Base-by-base conservation (phyloP, 2,797 vertebrate genomes). In the Catharus ustulatus region DNA sequence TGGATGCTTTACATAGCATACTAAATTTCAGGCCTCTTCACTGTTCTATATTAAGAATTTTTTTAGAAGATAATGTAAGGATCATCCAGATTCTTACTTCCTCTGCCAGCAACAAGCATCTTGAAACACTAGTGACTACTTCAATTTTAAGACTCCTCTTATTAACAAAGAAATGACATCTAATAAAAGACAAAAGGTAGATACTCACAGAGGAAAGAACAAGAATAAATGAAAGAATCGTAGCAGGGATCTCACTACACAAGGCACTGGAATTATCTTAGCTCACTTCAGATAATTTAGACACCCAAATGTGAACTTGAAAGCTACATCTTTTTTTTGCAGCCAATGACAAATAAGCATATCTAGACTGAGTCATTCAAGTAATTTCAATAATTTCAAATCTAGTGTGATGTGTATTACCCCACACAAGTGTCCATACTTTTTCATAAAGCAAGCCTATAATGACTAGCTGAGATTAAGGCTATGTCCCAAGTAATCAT, bases 21-120 rank as follows among this genome's bases (percentile, higher is more conserved):
- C 88, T 46, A 82, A 96, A 89, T 93, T 55, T 87, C 93, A 94
- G 61, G 9, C 32, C 52, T 10, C 64, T 91, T 92, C 45, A 61
- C 38, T 80, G 27, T 64, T 68, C 26, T 58, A 11, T 64, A 71
- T 51, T 80, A 83, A 80, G 62, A 84, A 83, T 75, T 68, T 64
- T 51, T n/a, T 83, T 75, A 46, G 46, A 83, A 80, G 68, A 54
- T 68, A 92, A 62, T 15, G 8, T 57, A 83, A 89, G 15, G 29
- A 59, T 80, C 1, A 0, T 87, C 38, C 36, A 62, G 21, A 64
- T 89, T 85, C 52, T 80, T 77, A 38, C 8, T 86, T 59, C 34
- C 6, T 82, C 12, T 61, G 26, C 27, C 71, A 67, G 19, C 48
- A 93, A 67, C 38, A 83, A 46, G 27, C n/a, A 72, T 74, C 30